Evolutionary conservation across 2,797 vertebrate genomes (phyloP).

Genomic region (Clamator glandarius): DNA sequence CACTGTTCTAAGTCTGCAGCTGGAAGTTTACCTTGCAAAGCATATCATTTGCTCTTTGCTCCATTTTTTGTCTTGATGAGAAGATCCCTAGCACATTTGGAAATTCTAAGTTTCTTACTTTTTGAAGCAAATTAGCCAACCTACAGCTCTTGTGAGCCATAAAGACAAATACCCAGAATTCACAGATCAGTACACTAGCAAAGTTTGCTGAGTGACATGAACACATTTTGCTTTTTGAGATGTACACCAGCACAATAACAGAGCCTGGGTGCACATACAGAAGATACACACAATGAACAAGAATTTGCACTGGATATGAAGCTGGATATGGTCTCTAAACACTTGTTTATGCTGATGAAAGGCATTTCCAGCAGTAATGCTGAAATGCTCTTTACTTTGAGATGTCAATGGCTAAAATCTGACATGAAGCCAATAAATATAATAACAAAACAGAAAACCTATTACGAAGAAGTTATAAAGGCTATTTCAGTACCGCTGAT

Average conservation of each 20-base stretch:
- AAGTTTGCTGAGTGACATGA: neutral
- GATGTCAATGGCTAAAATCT: neutral
- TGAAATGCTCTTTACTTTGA: neutral
- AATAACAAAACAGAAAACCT: neutral
- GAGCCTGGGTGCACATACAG: neutral
- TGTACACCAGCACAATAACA: neutral
- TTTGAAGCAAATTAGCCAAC: neutral
- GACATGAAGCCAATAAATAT: neutral
- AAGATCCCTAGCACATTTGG: neutral
- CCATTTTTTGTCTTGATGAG: neutral
- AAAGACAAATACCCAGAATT: neutral
- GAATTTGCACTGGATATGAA: neutral
- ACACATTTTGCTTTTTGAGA: neutral
- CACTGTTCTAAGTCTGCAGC: neutral
- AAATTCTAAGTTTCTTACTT: neutral
- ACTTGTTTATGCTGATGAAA: neutral
- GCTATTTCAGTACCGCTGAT: neutral
- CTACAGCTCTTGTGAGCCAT: neutral
- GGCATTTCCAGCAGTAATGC: neutral
- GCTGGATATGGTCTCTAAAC: neutral
- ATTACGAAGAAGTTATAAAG: neutral
- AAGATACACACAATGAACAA: neutral
- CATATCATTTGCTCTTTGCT: neutral
- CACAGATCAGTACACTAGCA: neutral
- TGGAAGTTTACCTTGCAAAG: neutral